Percentiles rank a stretch among this genome's conserved stretches.
These are phyloP conservation scores for Pseudomyrmex gracilis DNA, from an alignment of 1,140 invertebrate genomes.

Conservation along the genomic window DNA sequence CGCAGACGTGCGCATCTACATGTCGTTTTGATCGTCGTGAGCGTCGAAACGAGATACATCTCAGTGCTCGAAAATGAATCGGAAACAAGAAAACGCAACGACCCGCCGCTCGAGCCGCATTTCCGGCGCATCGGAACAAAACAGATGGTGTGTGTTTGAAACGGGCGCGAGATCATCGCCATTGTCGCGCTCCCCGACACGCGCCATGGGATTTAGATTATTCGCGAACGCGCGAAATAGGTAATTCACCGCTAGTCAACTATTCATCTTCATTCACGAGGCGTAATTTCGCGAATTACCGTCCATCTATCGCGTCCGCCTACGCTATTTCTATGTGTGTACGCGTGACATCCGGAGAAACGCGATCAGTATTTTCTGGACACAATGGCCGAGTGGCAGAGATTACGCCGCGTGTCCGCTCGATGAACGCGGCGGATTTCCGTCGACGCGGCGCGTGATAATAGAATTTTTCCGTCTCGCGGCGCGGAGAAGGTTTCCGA, in stretches of 20 bases:
- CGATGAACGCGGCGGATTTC: slow-evolving; percentile 6
- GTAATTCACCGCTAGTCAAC: slow-evolving; percentile 32
- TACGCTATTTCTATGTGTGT: slow-evolving; percentile 38
- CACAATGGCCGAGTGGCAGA: slow-evolving; percentile 45
- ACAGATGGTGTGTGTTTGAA: slow-evolving; percentile 14
- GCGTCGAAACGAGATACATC: too few relatives aligned
- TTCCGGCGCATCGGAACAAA: neutral
- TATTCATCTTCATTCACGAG: slow-evolving; percentile 66
- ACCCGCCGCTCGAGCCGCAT: too few relatives aligned
- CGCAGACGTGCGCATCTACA: too few relatives aligned
- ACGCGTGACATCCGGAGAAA: slow-evolving; percentile 2
- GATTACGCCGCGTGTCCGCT: slow-evolving; percentile 56
- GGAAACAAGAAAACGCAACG: too few relatives aligned
- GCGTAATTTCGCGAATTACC: slow-evolving; percentile 72
- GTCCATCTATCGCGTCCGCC: slow-evolving; percentile 67
- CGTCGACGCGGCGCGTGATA: neutral
- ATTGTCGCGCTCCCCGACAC: neutral
- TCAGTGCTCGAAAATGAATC: too few relatives aligned
- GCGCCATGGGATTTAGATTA: slow-evolving; percentile 9
- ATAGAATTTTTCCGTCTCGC: slow-evolving; percentile 30
- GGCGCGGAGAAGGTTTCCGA: neutral
- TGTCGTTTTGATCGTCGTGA: too few relatives aligned
- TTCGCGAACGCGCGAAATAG: slow-evolving; percentile 6
- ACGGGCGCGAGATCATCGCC: neutral
- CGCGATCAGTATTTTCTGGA: slow-evolving; percentile 46